phyloP scores from a whole-genome alignment of 2,797 vertebrate genomes.

The Zonotrichia albicollis region DNA sequence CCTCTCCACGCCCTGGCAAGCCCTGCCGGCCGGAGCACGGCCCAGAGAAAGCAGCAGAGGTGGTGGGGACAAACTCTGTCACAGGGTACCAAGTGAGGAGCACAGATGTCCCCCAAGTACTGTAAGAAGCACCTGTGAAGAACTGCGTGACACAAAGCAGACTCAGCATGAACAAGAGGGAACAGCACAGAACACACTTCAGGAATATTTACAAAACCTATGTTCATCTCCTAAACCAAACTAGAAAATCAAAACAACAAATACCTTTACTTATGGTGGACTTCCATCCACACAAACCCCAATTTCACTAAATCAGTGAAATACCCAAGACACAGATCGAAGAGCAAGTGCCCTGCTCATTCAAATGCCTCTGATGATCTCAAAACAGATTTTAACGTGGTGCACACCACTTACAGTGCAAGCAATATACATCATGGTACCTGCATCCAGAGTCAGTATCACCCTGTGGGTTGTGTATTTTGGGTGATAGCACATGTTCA shows the following conservation, averaged over 20 bases:
- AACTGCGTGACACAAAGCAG: not conserved
- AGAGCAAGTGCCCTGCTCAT: not conserved
- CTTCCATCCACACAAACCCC: not conserved
- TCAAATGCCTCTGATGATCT: not conserved
- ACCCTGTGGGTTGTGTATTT: not conserved
- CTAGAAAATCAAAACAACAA: not conserved
- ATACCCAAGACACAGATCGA: not conserved
- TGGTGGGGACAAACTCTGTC: rapidly evolving
- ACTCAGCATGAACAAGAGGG: rapidly evolving
- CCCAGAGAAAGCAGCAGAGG: not conserved
- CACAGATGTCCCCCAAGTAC: rapidly evolving
- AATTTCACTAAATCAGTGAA: not conserved
- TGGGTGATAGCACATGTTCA: not conserved
- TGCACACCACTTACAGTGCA: not conserved
- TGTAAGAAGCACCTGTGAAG: not conserved
- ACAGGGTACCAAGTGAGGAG: not conserved
- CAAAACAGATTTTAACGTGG: not conserved
- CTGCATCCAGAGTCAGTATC: not conserved
- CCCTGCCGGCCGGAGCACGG: not conserved
- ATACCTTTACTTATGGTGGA: not conserved
- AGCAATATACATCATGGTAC: not conserved
- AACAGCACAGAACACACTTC: not conserved
- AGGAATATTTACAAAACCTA: rapidly evolving
- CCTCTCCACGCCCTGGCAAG: not conserved
- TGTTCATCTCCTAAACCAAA: not conserved